phyloP scores from a whole-genome alignment of 2,113 vertebrate species.

The Chunga burmeisteri region DNA sequence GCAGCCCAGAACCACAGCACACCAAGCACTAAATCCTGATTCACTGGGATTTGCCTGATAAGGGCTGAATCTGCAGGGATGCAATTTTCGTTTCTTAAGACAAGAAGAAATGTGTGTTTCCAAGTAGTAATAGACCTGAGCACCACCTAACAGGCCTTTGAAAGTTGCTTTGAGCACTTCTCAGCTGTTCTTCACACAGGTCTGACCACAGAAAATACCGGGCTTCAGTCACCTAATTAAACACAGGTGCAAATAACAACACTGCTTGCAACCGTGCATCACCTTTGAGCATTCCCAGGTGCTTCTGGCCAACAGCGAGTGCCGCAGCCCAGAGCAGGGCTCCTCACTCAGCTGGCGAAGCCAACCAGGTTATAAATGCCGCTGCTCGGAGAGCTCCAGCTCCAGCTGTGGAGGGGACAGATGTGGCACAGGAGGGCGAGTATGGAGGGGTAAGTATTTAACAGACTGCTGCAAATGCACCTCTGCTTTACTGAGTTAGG shows the following conservation, averaged over 20 bases:
- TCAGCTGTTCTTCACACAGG: background rate
- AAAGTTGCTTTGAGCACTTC: background rate
- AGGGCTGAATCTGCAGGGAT: background rate
- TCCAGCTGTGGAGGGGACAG: accelerated
- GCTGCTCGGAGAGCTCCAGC: background rate
- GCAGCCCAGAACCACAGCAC: background rate
- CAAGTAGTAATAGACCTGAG: accelerated
- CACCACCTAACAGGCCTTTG: background rate
- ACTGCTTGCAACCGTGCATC: background rate
- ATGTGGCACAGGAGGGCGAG: accelerated
- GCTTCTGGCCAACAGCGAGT: background rate
- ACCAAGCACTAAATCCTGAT: background rate
- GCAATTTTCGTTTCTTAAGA: background rate
- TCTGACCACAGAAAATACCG: background rate
- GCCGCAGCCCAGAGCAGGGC: background rate
- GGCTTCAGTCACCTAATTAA: background rate
- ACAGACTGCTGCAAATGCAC: accelerated
- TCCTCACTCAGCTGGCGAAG: accelerated
- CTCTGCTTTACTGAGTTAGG: background rate
- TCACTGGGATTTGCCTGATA: accelerated
- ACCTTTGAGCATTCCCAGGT: background rate
- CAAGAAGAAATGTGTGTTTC: background rate
- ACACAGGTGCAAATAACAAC: background rate
- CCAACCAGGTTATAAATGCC: background rate
- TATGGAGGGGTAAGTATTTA: accelerated